A percentile compares a stretch with the other conserved stretches of the same genome.
Evolutionary conservation across 2,113 vertebrate genomes (phyloP).

Genomic region (Marmota monax): DNA sequence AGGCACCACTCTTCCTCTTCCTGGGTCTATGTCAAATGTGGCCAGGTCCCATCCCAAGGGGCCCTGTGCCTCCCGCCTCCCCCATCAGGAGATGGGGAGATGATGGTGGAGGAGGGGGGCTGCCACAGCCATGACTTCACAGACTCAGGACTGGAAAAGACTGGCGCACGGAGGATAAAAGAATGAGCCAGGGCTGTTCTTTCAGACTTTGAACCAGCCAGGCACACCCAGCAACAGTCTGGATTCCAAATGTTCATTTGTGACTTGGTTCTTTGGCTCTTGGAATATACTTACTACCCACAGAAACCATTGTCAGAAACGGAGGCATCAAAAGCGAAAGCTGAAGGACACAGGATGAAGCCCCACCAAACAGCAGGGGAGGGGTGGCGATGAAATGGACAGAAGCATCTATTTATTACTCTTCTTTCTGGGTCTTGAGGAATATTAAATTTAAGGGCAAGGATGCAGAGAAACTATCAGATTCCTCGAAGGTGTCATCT

Average conservation of each 20-base stretch:
- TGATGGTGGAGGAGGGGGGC: not conserved
- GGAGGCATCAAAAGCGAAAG: not conserved
- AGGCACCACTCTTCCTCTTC: not conserved
- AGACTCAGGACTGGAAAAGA: not conserved
- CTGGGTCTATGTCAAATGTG: not conserved
- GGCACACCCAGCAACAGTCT: not conserved
- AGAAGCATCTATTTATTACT: not conserved
- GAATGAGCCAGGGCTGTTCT: not conserved
- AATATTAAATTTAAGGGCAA: conserved; percentile 14
- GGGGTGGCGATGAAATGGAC: not conserved
- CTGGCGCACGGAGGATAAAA: not conserved
- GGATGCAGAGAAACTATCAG: not conserved
- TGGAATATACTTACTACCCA: not conserved
- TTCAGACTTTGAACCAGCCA: not conserved
- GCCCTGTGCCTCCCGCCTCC: not conserved
- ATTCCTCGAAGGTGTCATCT: not conserved
- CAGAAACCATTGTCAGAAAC: not conserved
- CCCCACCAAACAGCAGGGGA: not conserved
- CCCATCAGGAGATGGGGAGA: no score
- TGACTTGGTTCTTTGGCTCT: not conserved
- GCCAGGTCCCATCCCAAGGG: not conserved
- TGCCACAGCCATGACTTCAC: not conserved
- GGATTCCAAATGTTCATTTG: not conserved
- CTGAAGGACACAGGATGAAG: not conserved
- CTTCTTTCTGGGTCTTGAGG: conserved; percentile 35